Base-by-base conservation (phyloP, 64 coral and sea anemone genomes). In the Montipora capricornis region DNA sequence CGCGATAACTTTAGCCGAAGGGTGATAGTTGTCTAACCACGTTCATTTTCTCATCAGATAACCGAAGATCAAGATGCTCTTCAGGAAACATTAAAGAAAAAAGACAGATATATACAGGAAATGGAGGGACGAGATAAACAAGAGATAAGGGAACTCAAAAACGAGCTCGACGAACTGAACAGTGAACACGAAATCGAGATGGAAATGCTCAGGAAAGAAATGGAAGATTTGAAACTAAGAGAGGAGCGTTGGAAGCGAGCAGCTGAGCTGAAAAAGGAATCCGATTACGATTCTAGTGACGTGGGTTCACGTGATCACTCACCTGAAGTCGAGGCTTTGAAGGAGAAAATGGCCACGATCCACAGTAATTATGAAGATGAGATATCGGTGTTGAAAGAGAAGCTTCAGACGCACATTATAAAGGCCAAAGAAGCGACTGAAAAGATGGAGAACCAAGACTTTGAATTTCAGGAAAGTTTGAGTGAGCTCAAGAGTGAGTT, bases 391-490 rank as follows among this genome's bases (percentile, higher is more conserved):
- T 81, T 98, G 16, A 92, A 89, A 44, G 89, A 98, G 26, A 83
- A 95, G 44, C 93, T 98, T 67, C 92, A 94, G 26, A 29, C 78
- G 20, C 92, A 97, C 20, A 83, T 88, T 84, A 20, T 59, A 0
- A 91, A 89, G 66, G 71, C 89, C 3, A 87, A 74, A 61, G 89
- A 89, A n/a, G 78, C 89, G 7, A 47, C 82, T 17, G 96, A 92
- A 58, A 98, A 95, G 69, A 44, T 92, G n/a, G 93, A 98, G 47
- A 89, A 98, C n/a, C 93, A 98, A 29, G 96, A 98, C 37, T 98
- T 94, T 49, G 82, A 98, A 37, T 89, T 98, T 81, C 84, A 80
- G 9, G 96, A 98, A 79, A 80, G 87, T 17, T 62, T 98, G 50
- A 98, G 81, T 47, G 89, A 91, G 17, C 79, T 79, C 19, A 98